Conservation (phyloP, 2,797 vertebrate species). For the Potorous gilbertii region DNA sequence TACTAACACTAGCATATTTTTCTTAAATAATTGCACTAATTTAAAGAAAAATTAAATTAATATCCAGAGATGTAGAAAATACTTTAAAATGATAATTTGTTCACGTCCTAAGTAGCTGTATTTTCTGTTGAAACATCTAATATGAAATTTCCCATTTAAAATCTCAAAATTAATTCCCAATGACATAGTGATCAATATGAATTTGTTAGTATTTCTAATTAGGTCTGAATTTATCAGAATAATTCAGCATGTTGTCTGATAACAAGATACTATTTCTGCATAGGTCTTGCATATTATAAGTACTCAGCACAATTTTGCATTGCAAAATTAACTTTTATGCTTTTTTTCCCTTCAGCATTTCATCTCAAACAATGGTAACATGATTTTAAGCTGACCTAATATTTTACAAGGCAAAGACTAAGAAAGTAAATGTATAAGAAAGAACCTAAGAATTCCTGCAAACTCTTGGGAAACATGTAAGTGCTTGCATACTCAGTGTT, state of each 20-base stretch:
- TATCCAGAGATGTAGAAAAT: constrained; percentile 4
- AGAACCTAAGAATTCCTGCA: neutral
- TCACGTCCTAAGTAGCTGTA: neutral
- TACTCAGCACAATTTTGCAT: neutral
- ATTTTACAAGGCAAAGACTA: constrained; percentile 5
- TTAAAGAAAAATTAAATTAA: constrained; percentile 11
- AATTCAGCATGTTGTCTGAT: neutral
- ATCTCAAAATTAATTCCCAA: constrained; percentile 13
- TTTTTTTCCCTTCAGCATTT: constrained; percentile 29
- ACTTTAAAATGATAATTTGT: neutral
- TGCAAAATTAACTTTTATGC: constrained; percentile 10
- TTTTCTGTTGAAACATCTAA: constrained; percentile 22
- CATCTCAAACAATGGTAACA: constrained; percentile 14
- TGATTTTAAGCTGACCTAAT: constrained; percentile 12
- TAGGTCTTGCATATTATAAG: neutral
- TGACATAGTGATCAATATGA: neutral
- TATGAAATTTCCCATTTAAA: constrained; percentile 37
- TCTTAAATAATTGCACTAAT: constrained; percentile 10
- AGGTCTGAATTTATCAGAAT: constrained; percentile 37
- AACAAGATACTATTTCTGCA: neutral
- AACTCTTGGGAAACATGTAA: constrained; percentile 16
- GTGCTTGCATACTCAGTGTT: neutral
- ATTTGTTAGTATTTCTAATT: constrained; percentile 26
- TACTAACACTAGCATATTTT: neutral
- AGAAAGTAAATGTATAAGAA: constrained; percentile 17